Conservation (phyloP, 2,113 vertebrate genomes). For the Elachura formosa region DNA sequence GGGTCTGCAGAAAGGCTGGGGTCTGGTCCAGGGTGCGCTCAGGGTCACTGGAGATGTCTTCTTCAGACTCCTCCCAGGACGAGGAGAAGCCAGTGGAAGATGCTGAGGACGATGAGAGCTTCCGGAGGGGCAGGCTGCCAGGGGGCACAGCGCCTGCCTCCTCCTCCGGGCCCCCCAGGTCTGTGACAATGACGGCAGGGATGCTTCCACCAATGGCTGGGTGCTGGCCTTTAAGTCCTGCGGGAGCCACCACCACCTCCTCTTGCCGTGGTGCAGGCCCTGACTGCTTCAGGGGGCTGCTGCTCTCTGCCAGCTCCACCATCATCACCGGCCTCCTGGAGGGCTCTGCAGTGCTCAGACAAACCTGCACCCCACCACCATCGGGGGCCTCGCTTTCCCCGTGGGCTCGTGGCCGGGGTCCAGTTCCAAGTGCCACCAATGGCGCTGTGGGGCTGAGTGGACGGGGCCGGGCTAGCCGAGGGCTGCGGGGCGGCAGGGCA, state of each 20-base stretch:
- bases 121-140: slow-evolving; percentile 76
- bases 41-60: slow-evolving; percentile 93
- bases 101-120: slow-evolving; percentile 93
- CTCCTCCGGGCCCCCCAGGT: slow-evolving; percentile 79
- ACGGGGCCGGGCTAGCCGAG: slow-evolving; percentile 28
- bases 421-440: neutral
- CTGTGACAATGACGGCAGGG: slow-evolving; percentile 90
- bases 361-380: neutral
- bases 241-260: neutral
- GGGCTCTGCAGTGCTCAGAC: neutral
- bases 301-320: neutral
- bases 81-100: slow-evolving; percentile 97
- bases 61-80: slow-evolving; percentile 95
- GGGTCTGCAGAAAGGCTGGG: slow-evolving; percentile 81
- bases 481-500: slow-evolving; percentile 75
- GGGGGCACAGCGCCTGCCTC: slow-evolving; percentile 67
- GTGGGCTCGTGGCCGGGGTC: neutral
- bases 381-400: neutral
- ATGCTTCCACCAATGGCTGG: slow-evolving; percentile 53
- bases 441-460: slow-evolving; percentile 25
- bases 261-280: neutral
- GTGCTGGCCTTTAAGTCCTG: neutral
- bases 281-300: neutral
- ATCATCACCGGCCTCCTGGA: fast-evolving
- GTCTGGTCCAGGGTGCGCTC: slow-evolving; percentile 84